These are phyloP conservation scores for Planococcus citri DNA, from an alignment of 1,140 invertebrate genomes.

Conservation along the genomic window DNA sequence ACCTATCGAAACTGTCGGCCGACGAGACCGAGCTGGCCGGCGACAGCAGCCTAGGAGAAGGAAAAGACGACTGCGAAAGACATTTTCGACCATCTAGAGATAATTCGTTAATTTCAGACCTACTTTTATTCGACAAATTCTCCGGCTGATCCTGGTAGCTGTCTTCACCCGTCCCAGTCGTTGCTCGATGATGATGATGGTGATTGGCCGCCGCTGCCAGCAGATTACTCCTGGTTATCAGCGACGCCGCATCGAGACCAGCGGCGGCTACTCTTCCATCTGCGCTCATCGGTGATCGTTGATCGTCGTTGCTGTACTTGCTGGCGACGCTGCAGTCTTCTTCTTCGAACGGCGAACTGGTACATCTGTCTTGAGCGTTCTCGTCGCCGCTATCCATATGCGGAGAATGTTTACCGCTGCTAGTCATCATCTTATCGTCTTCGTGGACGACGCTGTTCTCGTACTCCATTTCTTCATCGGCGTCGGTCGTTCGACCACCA, in stretches of 20 bases:
- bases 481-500: conserved; percentile 39
- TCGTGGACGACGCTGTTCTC: too few species aligned
- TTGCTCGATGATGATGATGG: conserved; percentile 44
- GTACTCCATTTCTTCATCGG: conserved; percentile 32
- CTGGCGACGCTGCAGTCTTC: conserved; percentile 65
- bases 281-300: background rate
- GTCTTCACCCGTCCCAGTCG: too few species aligned
- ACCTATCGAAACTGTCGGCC: background rate
- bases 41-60: conserved; percentile 44
- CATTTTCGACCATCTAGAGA: conserved; percentile 13
- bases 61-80: conserved; percentile 43
- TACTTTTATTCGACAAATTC: conserved; percentile 60
- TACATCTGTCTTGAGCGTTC: conserved; percentile 36
- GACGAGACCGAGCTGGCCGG: conserved; percentile 35
- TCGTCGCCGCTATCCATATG: conserved; percentile 34
- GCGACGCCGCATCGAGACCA: too few species aligned
- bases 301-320: conserved; percentile 49
- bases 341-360: conserved; percentile 28
- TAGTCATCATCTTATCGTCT: too few species aligned
- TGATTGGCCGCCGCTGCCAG: conserved; percentile 44
- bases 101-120: conserved; percentile 37
- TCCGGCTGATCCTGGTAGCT: conserved; percentile 62
- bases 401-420: too few species aligned
- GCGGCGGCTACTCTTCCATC: background rate
- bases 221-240: background rate